phyloP scores from a whole-genome alignment of 2,888 invertebrate genomes.

The Ethmia dodecea region DNA sequence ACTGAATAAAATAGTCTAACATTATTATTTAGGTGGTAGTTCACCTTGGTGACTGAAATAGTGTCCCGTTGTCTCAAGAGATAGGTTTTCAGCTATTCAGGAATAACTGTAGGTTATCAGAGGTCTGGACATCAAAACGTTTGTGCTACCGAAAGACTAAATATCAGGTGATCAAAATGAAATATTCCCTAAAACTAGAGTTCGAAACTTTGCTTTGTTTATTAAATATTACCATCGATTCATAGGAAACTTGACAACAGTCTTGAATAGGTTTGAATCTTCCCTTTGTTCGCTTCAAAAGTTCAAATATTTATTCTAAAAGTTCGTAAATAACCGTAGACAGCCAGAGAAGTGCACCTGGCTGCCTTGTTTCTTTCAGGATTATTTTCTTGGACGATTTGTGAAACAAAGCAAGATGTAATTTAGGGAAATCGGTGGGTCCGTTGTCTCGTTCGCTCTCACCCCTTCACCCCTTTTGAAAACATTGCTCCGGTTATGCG shows the following conservation, averaged over 20 bases:
- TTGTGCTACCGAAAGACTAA: no score
- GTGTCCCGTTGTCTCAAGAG: no score
- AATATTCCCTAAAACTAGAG: no score
- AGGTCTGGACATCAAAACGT: no score
- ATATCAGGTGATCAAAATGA: no score
- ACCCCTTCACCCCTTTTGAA: constrained; percentile 30
- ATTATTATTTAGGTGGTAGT: no score
- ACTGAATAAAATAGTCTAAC: no score
- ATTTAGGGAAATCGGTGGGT: constrained; percentile 69
- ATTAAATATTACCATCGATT: neutral
- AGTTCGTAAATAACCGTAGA: constrained; percentile 29
- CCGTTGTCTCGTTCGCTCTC: constrained; percentile 21
- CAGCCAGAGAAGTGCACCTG: constrained; percentile 25
- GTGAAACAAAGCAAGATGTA: constrained; percentile 74
- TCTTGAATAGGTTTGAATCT: constrained; percentile 24
- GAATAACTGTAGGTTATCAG: no score
- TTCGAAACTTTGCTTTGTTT: neutral
- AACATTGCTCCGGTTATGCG: constrained; percentile 40
- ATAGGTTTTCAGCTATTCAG: no score
- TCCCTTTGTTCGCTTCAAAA: constrained; percentile 24
- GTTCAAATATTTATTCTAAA: constrained; percentile 35
- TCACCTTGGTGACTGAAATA: no score
- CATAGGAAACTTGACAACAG: neutral
- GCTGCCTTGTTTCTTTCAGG: constrained; percentile 35
- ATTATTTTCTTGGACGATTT: constrained; percentile 73